Evolutionary conservation across 2,888 invertebrate genomes (phyloP).

Genomic region (Chydorus sphaericus): DNA sequence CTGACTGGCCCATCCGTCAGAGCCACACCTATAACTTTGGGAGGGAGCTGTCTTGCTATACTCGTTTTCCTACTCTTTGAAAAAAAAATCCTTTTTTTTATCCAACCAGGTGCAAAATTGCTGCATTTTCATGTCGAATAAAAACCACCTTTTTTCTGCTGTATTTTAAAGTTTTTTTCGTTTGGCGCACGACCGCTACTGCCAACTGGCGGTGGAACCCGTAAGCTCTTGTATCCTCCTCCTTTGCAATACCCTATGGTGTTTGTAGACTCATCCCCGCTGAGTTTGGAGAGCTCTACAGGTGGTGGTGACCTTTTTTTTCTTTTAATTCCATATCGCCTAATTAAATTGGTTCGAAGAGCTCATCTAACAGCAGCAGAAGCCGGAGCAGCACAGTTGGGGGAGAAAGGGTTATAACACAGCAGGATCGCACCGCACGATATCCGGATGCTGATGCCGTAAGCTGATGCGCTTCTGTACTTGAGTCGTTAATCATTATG

Average conservation of each 20-base stretch:
- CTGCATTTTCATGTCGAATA: no score
- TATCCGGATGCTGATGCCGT: not conserved
- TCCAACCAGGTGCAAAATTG: no score
- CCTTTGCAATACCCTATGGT: no score
- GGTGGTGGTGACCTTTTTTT: not conserved
- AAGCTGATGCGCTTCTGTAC: not conserved
- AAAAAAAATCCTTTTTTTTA: no score
- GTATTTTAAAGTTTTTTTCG: not conserved
- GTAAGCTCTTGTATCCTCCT: not conserved
- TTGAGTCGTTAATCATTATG: not conserved
- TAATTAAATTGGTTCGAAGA: not conserved
- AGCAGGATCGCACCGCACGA: not conserved
- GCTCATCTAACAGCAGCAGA: not conserved
- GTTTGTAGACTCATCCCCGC: no score
- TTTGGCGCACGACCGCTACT: constrained; percentile 4
- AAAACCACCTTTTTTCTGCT: not conserved
- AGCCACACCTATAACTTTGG: not conserved
- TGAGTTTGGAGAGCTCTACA: no score
- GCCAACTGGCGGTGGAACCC: constrained; percentile 1
- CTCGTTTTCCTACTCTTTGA: not conserved
- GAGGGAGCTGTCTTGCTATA: no score
- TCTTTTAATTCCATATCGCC: not conserved
- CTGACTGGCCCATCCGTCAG: constrained; percentile 4
- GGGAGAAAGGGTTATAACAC: not conserved
- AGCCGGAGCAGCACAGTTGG: no score